Evolutionary conservation across 2,888 invertebrate genomes (phyloP).

Genomic region (Andricus quercusramuli): DNA sequence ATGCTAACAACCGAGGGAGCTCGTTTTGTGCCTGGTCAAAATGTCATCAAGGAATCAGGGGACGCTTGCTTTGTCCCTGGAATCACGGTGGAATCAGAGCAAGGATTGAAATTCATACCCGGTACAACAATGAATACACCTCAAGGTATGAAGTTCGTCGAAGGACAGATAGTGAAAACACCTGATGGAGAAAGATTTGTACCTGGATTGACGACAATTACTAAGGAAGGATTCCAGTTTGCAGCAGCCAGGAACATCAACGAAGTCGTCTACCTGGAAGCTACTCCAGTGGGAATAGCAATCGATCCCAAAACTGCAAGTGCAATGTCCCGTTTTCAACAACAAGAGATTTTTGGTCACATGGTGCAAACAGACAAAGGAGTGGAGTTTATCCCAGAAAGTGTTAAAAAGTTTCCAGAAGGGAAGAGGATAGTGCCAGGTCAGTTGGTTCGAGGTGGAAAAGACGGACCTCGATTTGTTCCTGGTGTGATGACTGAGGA

Average conservation of each 20-base stretch:
- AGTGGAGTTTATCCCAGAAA: conserved; percentile 84
- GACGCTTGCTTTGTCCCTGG: conserved; percentile 83
- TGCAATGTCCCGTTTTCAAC: conserved; percentile 76
- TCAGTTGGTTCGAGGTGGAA: conserved; percentile 82
- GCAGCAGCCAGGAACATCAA: conserved; percentile 81
- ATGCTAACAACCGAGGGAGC: conserved; percentile 83
- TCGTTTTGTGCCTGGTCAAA: conserved; percentile 85
- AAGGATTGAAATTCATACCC: conserved; percentile 81
- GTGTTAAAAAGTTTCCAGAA: conserved; percentile 77
- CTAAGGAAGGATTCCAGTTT: conserved; percentile 81
- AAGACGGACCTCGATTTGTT: conserved; percentile 84
- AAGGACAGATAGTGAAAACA: conserved; percentile 84
- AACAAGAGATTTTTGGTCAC: conserved; percentile 82
- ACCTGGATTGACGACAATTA: conserved; percentile 81
- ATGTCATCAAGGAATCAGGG: conserved; percentile 79
- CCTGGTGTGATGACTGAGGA: conserved; percentile 86
- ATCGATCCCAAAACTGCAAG: conserved; percentile 81
- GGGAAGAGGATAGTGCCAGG: conserved; percentile 84
- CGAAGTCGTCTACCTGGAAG: conserved; percentile 81
- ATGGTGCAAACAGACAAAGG: conserved; percentile 84
- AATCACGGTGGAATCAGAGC: conserved; percentile 79
- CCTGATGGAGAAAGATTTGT: conserved; percentile 83
- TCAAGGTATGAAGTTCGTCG: conserved; percentile 83
- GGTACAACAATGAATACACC: conserved; percentile 83
- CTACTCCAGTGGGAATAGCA: conserved; percentile 81